phyloP scores from a whole-genome alignment of 2,797 vertebrate species.

The Acipenser oxyrinchus region DNA sequence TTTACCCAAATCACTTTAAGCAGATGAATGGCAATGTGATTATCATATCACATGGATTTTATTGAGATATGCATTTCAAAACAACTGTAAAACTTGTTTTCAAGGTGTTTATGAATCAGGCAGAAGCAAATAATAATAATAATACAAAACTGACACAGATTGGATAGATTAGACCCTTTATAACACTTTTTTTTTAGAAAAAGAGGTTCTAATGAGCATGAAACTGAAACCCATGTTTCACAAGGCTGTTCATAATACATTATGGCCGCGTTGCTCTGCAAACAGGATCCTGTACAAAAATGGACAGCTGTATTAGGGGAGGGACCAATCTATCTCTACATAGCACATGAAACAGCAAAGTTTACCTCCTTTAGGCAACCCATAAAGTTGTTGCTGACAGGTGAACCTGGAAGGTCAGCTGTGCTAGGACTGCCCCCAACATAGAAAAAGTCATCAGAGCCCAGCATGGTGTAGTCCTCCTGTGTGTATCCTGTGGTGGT shows the following conservation, averaged over 20 bases:
- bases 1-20: no score
- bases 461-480: conserved; percentile 99
- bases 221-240: conserved; percentile 11
- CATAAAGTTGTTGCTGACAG: conserved; percentile 99
- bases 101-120: no score
- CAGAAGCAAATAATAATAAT: no score
- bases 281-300: no score
- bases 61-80: no score
- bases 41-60: no score
- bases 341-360: neutral
- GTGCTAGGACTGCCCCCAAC: conserved; percentile 98
- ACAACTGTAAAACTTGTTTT: no score
- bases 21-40: no score
- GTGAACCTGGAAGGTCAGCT: conserved; percentile 93
- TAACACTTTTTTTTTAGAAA: no score
- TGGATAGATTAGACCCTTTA: no score
- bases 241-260: conserved; percentile 34
- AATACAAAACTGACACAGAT: no score
- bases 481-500: conserved; percentile 98
- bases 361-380: conserved; percentile 97
- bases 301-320: neutral
- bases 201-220: no score
- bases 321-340: neutral
- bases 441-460: conserved; percentile 99
- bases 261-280: conserved; percentile 34